Evolutionary conservation across 2,888 invertebrate species (phyloP).

Genomic region (Quadriops clusia): DNA sequence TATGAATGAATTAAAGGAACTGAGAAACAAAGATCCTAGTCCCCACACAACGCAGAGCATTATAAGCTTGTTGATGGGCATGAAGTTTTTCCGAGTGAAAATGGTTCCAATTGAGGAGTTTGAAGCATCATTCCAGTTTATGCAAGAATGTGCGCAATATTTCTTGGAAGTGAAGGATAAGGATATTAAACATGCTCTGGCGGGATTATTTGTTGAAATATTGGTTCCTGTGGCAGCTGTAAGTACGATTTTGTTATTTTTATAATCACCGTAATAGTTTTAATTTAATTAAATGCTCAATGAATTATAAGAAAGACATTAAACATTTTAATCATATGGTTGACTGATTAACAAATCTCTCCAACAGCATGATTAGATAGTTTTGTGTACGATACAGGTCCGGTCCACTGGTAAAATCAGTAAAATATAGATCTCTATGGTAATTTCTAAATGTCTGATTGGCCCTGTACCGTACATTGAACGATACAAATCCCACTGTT

Average conservation of each 20-base stretch:
- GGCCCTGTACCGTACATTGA: too few species aligned
- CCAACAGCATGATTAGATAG: too few species aligned
- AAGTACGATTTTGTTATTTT: conserved; percentile 33
- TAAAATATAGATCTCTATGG: too few species aligned
- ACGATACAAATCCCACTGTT: too few species aligned
- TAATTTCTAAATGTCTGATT: too few species aligned
- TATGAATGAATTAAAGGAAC: conserved; percentile 79
- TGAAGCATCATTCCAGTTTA: conserved; percentile 95
- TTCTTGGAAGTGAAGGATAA: conserved; percentile 97
- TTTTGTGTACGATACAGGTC: too few species aligned
- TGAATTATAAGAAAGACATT: too few species aligned
- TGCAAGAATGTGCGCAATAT: conserved; percentile 97
- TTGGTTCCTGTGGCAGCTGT: conserved; percentile 97
- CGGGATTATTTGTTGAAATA: conserved; percentile 97
- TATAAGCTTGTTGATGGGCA: conserved; percentile 95
- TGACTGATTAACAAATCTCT: too few species aligned
- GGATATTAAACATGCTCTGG: conserved; percentile 94
- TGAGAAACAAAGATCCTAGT: conserved; percentile 74
- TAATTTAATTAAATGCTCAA: too few species aligned
- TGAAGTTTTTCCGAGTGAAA: conserved; percentile 93
- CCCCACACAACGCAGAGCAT: conserved; percentile 87
- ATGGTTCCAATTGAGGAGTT: conserved; percentile 99
- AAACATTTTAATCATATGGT: too few species aligned
- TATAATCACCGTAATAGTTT: too few species aligned
- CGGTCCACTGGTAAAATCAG: too few species aligned